Evolutionary conservation across 2,113 vertebrate species (phyloP).

Genomic region (Thryonomys swinderianus): DNA sequence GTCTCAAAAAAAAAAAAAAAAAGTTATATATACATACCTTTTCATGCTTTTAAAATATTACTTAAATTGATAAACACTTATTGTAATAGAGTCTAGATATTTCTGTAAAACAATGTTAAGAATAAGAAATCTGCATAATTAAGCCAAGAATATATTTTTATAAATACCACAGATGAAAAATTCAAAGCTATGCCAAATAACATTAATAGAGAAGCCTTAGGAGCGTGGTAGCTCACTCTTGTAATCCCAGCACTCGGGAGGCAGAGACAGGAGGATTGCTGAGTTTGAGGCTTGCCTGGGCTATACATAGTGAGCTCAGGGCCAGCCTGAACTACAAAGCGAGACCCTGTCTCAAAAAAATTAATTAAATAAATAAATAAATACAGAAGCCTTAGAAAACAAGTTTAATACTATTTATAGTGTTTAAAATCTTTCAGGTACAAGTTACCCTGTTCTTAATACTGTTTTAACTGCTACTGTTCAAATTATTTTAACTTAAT

Average conservation of each 20-base stretch:
- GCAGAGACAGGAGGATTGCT: too few relatives aligned
- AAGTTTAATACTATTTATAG: conserved; percentile 11
- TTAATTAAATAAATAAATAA: too few relatives aligned
- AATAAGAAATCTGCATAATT: conserved; percentile 30
- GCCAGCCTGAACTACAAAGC: too few relatives aligned
- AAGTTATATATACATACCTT: neutral
- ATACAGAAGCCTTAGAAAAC: neutral
- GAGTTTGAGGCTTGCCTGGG: too few relatives aligned
- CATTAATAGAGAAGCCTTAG: neutral
- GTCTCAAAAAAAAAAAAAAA: too few relatives aligned
- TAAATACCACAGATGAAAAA: neutral
- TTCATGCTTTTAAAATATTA: conserved; percentile 7
- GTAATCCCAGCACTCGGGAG: too few relatives aligned
- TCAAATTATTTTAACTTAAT: too few relatives aligned
- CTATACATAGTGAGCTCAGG: too few relatives aligned
- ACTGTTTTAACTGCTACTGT: too few relatives aligned
- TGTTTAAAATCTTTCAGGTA: conserved; percentile 12
- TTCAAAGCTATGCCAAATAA: conserved; percentile 41
- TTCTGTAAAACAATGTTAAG: conserved; percentile 28
- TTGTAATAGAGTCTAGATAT: neutral
- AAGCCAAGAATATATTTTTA: conserved; percentile 32
- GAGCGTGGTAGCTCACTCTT: too few relatives aligned
- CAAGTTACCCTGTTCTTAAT: neutral
- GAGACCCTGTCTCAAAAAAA: too few relatives aligned
- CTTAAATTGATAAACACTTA: conserved; percentile 9